Percentiles rank a stretch among this genome's conserved stretches.
Conservation (phyloP, 1,140 invertebrate genomes). For the Centruroides sculpturatus region DNA sequence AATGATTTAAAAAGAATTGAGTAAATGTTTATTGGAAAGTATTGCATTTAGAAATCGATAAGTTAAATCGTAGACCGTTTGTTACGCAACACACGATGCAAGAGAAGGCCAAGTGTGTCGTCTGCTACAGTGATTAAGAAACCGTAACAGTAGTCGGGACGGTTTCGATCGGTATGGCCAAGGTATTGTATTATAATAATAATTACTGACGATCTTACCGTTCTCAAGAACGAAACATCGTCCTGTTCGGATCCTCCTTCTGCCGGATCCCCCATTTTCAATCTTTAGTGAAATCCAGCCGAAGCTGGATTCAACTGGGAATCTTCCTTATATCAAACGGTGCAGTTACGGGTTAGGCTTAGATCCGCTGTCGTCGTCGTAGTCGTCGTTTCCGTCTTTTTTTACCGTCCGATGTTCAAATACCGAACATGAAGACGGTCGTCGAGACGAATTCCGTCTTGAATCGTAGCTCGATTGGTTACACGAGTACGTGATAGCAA, state of each 20-base stretch:
- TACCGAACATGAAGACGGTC: too few relatives aligned
- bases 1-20: slow-evolving; percentile 1
- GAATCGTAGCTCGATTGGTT: too few relatives aligned
- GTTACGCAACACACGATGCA: too few relatives aligned
- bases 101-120: neutral
- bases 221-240: slow-evolving; percentile 93
- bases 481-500: too few relatives aligned
- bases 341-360: too few relatives aligned
- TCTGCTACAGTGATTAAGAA: neutral
- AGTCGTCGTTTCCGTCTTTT: too few relatives aligned
- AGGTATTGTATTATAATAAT: neutral
- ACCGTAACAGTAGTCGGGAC: neutral
- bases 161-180: neutral
- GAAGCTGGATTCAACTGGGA: too few relatives aligned
- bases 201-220: slow-evolving; percentile 50
- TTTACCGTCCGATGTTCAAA: too few relatives aligned
- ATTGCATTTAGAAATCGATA: slow-evolving; percentile 5
- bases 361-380: too few relatives aligned
- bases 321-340: too few relatives aligned
- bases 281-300: too few relatives aligned
- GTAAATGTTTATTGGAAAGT: slow-evolving; percentile 26
- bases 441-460: too few relatives aligned
- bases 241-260: slow-evolving; percentile 90
- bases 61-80: neutral
- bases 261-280: slow-evolving; percentile 49